These are phyloP conservation scores for Gisinianus flammeolus DNA, from an alignment of 2,888 invertebrate species.

Conservation along the genomic window DNA sequence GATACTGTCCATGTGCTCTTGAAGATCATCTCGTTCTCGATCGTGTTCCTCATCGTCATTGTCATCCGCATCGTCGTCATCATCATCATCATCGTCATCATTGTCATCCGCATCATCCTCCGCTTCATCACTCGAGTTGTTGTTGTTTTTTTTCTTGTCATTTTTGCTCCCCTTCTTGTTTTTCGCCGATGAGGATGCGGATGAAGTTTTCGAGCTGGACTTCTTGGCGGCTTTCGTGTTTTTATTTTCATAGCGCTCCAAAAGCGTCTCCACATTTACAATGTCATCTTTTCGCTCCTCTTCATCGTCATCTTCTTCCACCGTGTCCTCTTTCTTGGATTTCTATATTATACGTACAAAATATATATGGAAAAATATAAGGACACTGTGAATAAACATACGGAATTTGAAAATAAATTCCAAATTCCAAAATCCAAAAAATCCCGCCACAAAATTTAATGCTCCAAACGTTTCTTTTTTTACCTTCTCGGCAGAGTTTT, in stretches of 20 bases:
- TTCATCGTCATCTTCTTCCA: constrained; percentile 53
- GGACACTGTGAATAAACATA: no score
- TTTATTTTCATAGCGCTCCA: constrained; percentile 55
- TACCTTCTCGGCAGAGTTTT: no score
- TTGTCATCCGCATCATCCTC: constrained; percentile 38
- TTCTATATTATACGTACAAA: constrained; percentile 48
- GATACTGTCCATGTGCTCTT: constrained; percentile 53
- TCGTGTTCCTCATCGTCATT: constrained; percentile 44
- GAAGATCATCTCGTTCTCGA: constrained; percentile 50
- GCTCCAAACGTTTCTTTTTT: no score
- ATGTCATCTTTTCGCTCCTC: constrained; percentile 35
- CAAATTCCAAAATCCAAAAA: no score
- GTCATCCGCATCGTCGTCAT: constrained; percentile 41
- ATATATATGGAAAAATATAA: no score
- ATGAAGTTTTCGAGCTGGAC: constrained; percentile 40
- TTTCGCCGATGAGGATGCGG: constrained; percentile 42
- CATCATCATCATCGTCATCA: constrained; percentile 49
- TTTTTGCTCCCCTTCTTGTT: constrained; percentile 35
- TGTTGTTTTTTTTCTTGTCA: constrained; percentile 17
- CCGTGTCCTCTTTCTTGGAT: constrained; percentile 51
- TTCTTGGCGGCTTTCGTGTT: constrained; percentile 46
- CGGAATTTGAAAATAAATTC: no score
- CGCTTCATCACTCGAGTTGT: constrained; percentile 17
- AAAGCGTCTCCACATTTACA: constrained; percentile 46
- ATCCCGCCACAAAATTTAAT: no score